Base-by-base conservation (phyloP, 2,113 vertebrate genomes). In the Anoplopoma fimbria region DNA sequence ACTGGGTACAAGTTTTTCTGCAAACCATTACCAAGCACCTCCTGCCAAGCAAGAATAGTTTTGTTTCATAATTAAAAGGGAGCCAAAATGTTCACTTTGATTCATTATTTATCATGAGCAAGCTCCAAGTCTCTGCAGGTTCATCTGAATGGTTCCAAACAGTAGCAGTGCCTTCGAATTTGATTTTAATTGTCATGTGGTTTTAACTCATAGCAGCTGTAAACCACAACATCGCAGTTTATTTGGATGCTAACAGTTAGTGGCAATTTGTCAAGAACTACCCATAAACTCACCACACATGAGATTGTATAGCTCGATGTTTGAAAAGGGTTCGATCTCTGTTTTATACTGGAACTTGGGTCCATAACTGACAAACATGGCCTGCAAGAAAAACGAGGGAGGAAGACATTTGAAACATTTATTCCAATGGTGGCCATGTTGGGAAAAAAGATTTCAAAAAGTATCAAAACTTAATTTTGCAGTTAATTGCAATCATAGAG, bases 301-400 rank as follows among this genome's bases (percentile, higher is more conserved):
- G 2, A 96, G 91, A 49, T 96, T 96, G 88, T 96, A 96, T 0
- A 96, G 88, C 84, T 96, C 95, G 12, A 94, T 79, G 80, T 95
- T 95, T 74, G 93, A 88, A 64, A 96, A 96, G 0, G 95, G 94
- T 12, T 96, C 93, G 0, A 95, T 88, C 51, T 90, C 73, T 0
- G 82, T 91, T 49, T 83, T 27, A 9, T 34, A 10, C 0, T 38
- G 65, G 79, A 96, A 96, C 82, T 94, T 94, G 2, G 95, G 95
- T 2, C 95, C 95, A 1, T 95, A 94, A 62, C 93, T 91, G 31
- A 96, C 42, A 63, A 96, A 96, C 91, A 95, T 92, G 33, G 95
- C 95, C 95, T 96, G 87, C 21, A 61, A 23, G 15, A 73, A 1
- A 57, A 29, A n/a, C n/a, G 42, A 21, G 21, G 23, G 33, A 2